A percentile compares a stretch with the other conserved stretches of the same genome.
Evolutionary conservation across 2,113 vertebrate species (phyloP).

Genomic region (Neogale vison): DNA sequence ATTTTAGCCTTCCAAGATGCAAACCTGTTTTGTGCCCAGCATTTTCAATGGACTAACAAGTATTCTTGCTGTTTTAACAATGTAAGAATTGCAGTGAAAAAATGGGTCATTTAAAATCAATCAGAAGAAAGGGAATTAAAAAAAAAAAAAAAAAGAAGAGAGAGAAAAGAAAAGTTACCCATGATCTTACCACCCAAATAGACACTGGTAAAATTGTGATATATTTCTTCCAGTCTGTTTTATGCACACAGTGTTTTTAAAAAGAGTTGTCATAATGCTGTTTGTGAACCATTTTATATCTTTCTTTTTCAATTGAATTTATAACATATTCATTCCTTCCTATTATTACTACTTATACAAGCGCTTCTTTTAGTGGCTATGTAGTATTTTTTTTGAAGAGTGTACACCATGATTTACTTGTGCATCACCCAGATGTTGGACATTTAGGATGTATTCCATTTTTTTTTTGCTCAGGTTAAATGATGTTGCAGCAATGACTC

Average conservation of each 20-base stretch:
- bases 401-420: neutral
- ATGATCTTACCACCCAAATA: neutral
- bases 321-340: neutral
- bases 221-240: neutral
- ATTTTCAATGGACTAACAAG: neutral
- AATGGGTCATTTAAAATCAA: neutral
- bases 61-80: constrained; percentile 6
- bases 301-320: neutral
- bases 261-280: neutral
- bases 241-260: neutral
- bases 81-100: neutral
- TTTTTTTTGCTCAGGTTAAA: neutral
- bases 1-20: neutral
- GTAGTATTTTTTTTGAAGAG: neutral
- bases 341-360: neutral
- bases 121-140: neutral
- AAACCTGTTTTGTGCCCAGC: neutral
- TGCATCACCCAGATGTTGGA: neutral
- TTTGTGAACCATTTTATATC: neutral
- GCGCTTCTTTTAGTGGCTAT: neutral
- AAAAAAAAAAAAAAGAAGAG: neutral
- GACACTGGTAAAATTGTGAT: neutral
- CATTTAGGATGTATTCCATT: neutral
- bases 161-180: neutral
- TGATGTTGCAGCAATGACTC: neutral